Percentiles rank a stretch among this genome's conserved stretches.
Evolutionary conservation across 1,140 invertebrate genomes (phyloP).

Genomic region (Meteorus sp.): DNA sequence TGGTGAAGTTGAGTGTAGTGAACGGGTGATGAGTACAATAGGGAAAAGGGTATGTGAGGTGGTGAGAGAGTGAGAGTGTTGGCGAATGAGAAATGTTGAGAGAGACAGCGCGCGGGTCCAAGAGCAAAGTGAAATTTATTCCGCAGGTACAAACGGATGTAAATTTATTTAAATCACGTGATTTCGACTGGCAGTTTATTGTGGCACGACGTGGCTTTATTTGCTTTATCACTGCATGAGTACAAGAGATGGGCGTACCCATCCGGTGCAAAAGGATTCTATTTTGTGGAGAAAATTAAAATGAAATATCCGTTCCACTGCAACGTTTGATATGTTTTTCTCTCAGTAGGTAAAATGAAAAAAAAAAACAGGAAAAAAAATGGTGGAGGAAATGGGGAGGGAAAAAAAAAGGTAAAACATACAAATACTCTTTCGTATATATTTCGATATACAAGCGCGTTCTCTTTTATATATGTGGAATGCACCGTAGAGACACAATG

Average conservation of each 20-base stretch:
- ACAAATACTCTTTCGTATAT: too few relatives aligned
- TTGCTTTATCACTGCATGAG: conserved; percentile 57
- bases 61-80: conserved; percentile 10
- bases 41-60: neutral
- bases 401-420: too few relatives aligned
- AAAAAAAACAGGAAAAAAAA: too few relatives aligned
- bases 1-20: neutral
- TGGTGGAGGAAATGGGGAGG: too few relatives aligned
- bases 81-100: neutral
- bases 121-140: conserved; percentile 31
- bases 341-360: too few relatives aligned
- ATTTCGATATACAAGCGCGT: too few relatives aligned
- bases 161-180: conserved; percentile 60
- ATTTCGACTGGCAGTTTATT: conserved; percentile 57
- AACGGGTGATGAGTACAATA: neutral
- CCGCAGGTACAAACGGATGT: conserved; percentile 51
- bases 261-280: conserved; percentile 21
- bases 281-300: conserved; percentile 21
- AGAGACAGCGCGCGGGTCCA: conserved; percentile 24
- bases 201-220: conserved; percentile 54
- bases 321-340: conserved; percentile 12
- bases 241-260: conserved; percentile 54
- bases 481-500: too few relatives aligned
- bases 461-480: too few relatives aligned
- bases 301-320: conserved; percentile 15